Evolutionary conservation across 2,888 invertebrate genomes (phyloP).

Genomic region (Scelioninae gen. 2): DNA sequence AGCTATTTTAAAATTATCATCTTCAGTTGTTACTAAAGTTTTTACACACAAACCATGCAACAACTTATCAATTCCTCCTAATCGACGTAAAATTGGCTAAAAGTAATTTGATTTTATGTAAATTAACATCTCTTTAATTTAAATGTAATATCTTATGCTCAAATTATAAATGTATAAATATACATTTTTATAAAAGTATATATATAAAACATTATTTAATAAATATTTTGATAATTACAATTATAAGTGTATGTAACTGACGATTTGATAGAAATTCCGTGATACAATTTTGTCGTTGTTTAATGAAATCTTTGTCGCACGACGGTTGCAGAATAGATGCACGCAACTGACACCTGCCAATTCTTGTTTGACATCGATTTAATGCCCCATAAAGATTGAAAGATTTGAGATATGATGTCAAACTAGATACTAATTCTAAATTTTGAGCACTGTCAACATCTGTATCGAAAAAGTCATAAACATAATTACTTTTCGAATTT

Average conservation of each 20-base stretch:
- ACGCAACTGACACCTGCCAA: constrained; percentile 87
- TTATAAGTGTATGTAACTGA: constrained; percentile 80
- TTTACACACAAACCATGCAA: constrained; percentile 72
- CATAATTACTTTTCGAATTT: too few relatives aligned
- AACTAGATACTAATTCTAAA: constrained; percentile 82
- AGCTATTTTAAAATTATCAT: constrained; percentile 75
- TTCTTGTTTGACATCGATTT: constrained; percentile 82
- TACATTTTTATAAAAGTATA: too few relatives aligned
- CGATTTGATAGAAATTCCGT: constrained; percentile 84
- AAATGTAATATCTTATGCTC: too few relatives aligned
- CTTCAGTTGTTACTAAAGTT: constrained; percentile 74
- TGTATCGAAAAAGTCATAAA: too few relatives aligned
- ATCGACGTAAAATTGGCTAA: constrained; percentile 79
- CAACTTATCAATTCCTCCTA: constrained; percentile 88
- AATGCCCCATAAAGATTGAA: constrained; percentile 81
- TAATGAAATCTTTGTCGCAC: constrained; percentile 52
- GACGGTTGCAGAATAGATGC: constrained; percentile 88
- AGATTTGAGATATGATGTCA: constrained; percentile 76
- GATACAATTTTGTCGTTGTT: constrained; percentile 83
- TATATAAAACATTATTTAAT: too few relatives aligned
- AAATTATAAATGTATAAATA: too few relatives aligned
- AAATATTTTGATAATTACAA: constrained; percentile 78
- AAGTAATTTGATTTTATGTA: too few relatives aligned
- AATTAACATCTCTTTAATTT: too few relatives aligned
- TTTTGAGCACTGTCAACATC: constrained; percentile 89